phyloP scores from a whole-genome alignment of 2,888 invertebrate genomes.

The Chymomyza amoena region DNA sequence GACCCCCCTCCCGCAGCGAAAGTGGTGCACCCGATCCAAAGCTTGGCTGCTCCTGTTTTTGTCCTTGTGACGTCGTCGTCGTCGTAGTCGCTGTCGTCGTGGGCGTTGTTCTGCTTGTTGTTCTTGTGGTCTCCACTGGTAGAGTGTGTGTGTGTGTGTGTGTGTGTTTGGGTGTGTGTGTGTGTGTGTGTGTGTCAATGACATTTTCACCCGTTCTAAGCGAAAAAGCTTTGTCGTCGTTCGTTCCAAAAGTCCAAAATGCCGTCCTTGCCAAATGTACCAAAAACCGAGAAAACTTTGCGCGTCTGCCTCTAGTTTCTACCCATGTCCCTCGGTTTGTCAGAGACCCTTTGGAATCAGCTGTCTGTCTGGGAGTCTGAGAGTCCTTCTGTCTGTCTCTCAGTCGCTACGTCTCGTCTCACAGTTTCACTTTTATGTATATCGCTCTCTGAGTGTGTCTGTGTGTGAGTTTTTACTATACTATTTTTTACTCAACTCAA shows the following conservation, averaged over 20 bases:
- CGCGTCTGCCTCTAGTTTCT: background rate
- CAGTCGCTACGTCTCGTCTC: background rate
- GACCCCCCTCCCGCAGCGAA: background rate
- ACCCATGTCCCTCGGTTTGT: background rate
- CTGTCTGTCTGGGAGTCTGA: background rate
- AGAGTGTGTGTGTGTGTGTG: too few relatives aligned
- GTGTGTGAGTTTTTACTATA: background rate
- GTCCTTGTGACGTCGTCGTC: background rate
- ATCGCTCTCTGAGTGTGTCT: background rate
- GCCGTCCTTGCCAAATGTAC: slow-evolving; percentile 1
- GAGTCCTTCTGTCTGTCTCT: background rate
- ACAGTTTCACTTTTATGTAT: background rate
- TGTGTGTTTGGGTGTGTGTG: background rate
- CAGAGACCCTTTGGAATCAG: background rate
- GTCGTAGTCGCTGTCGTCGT: background rate
- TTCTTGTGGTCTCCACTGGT: background rate
- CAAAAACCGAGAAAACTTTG: background rate
- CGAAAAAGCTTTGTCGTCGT: background rate
- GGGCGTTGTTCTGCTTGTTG: slow-evolving; percentile 26
- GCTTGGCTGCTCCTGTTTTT: slow-evolving; percentile 1
- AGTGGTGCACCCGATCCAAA: background rate
- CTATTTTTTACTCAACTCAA: background rate
- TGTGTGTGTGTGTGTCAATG: slow-evolving; percentile 14
- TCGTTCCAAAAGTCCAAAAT: background rate
- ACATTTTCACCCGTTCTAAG: slow-evolving; percentile 1